A percentile compares a stretch with the other conserved stretches of the same genome.
phyloP scores from a whole-genome alignment of 1,140 invertebrate genomes.

The Drosophila ohnishii region DNA sequence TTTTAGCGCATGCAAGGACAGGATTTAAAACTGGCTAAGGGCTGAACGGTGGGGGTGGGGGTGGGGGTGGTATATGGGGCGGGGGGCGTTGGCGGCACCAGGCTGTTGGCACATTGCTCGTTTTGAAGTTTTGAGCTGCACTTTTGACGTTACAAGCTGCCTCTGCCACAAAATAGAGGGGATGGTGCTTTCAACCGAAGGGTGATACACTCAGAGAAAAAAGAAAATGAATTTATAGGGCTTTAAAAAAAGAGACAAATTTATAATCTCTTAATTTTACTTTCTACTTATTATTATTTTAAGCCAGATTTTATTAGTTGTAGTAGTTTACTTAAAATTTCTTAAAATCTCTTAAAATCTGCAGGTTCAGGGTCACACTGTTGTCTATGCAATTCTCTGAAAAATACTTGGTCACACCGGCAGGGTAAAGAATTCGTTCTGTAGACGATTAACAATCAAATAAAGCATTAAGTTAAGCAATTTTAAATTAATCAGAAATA shows the following conservation, averaged over 20 bases:
- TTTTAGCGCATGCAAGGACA: conserved; percentile 72
- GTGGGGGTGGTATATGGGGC: not conserved
- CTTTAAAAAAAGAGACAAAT: too few relatives aligned
- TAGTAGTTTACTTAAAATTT: accelerated
- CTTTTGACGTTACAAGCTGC: conserved; percentile 72
- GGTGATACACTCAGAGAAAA: conserved; percentile 7
- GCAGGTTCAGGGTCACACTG: too few relatives aligned
- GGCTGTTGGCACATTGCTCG: conserved; percentile 67
- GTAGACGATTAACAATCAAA: too few relatives aligned
- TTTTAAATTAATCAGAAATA: too few relatives aligned
- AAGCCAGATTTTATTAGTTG: not conserved
- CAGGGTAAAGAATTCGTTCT: too few relatives aligned
- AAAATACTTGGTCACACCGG: too few relatives aligned
- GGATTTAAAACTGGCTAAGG: conserved; percentile 28
- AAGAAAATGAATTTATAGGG: too few relatives aligned
- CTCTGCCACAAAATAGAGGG: conserved; percentile 18
- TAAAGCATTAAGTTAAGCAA: too few relatives aligned
- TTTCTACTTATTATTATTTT: not conserved
- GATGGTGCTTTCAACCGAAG: not conserved
- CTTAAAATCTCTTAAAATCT: too few relatives aligned
- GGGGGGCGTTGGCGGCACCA: conserved; percentile 12
- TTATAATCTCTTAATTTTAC: too few relatives aligned
- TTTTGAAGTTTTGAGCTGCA: conserved; percentile 79
- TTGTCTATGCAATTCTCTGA: too few relatives aligned
- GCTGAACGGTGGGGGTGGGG: not conserved